Base-by-base conservation (phyloP, 1,140 invertebrate species). In the Heliothis subflexa region DNA sequence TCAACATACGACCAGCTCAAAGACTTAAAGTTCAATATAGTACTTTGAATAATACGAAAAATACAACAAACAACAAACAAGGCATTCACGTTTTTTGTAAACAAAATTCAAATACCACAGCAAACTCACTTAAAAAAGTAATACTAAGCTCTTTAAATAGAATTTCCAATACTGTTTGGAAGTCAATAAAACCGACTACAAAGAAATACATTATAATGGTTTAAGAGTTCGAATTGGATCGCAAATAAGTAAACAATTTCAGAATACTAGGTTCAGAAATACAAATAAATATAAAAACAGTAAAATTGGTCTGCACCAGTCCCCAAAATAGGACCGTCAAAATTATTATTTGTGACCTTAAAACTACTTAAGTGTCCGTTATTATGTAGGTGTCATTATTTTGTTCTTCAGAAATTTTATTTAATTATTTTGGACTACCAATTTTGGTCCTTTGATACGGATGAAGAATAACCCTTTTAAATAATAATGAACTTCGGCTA, bases 221-320 rank as follows among this genome's bases (percentile, higher is more conserved):
- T n/a, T 74, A 74, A 61, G 71, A 74, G 71, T 57, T 74, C 71
- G 18, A 74, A 74, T 59, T 59, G 40, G 55, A 61, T 74, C 33
- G n/a, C 71, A 74, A 74, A 74, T 61, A 74, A 49, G 71, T 25
- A 74, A 74, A 61, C 45, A 73, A 55, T 45, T 40, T 73, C 54
- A n/a, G 54, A 57, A n/a, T 57, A 21, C 33, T 16, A 9, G 10
- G n/a, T 49, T 47, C 45, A n/a, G 12, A 11, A 18, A 25, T 13
- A 7, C 16, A 59, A 13, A 0, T 0, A 28, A n/a, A n/a, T 4
- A 52, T 3, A 52, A 25, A 2, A 14, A n/a, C 66, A 70, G 66
- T 52, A 70, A 13, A 21, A n/a, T 12, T 4, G 52, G 5, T 28
- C 0, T 5, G 18, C n/a, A 14, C 16, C 4, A 59, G 9, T 28